phyloP scores from a whole-genome alignment of 2,113 vertebrate genomes.

The Pelvicachromis taeniatus region DNA sequence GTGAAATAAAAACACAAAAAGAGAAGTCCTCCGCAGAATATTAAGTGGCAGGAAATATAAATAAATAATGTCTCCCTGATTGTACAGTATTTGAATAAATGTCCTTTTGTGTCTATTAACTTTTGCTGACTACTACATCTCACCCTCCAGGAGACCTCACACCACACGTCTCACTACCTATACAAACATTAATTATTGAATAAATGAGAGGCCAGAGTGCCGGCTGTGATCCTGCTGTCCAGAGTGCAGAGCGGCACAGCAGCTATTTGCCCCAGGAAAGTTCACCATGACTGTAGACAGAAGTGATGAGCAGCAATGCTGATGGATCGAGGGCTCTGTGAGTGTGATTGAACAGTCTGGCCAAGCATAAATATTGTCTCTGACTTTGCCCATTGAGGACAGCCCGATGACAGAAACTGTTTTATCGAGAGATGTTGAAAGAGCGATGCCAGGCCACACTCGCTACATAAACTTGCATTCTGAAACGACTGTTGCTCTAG shows the following conservation, averaged over 20 bases:
- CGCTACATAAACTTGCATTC: background rate
- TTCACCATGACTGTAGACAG: slow-evolving; percentile 19
- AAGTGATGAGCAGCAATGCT: slow-evolving; percentile 26
- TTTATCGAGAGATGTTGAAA: background rate
- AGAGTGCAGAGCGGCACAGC: background rate
- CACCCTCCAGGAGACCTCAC: background rate
- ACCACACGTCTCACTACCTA: background rate
- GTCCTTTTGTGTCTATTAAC: background rate
- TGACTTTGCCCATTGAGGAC: slow-evolving; percentile 8
- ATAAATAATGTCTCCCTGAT: background rate
- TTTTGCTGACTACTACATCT: background rate
- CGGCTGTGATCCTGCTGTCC: background rate
- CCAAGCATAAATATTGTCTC: slow-evolving; percentile 26
- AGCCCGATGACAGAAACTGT: background rate
- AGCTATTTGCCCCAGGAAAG: slow-evolving; percentile 4
- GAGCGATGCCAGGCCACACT: background rate
- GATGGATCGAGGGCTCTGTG: slow-evolving; percentile 30
- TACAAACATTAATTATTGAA: slow-evolving; percentile 36
- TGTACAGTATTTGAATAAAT: background rate
- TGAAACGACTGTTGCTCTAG: background rate
- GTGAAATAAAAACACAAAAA: background rate
- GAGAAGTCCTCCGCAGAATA: background rate
- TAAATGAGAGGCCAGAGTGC: slow-evolving; percentile 7
- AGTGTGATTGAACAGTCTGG: slow-evolving; percentile 6
- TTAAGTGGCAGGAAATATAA: background rate